Base-by-base conservation (phyloP, 2,113 vertebrate species). In the Microtus ochrogaster region DNA sequence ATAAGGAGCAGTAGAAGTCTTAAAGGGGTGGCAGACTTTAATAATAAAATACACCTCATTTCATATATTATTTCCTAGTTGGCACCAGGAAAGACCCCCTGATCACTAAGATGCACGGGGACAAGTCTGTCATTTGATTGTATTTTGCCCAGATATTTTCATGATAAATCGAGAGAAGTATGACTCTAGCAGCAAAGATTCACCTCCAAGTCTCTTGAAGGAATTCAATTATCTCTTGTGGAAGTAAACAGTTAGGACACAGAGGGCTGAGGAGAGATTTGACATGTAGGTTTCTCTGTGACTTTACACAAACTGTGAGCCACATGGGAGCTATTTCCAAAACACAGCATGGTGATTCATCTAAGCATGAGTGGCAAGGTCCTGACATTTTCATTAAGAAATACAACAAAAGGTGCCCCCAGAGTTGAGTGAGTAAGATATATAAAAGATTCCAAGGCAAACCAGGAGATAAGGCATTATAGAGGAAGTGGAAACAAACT, bases 391-490 rank as follows among this genome's bases (percentile, higher is more conserved):
- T 91, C n/a, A 39, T 61, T 79, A 89, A 52, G 19, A 58, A 84
- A 78, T 49, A 21, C 5, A 73, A 36, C 1, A 13, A 14, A 63
- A 26, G 19, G 0, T 41, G 66, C 74, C 63, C 88, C 90, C 68
- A 79, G 39, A 91, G 61, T 39, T 52, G 68, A 93, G 14, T 61
- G 11, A 74, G 44, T 58, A 73, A 41, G 47, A 72, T 49, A 41
- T 70, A 70, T 44, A 79, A 63, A 87, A 92, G 16, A 94, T 63
- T 58, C 24, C 33, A 89, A 87, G 61, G 58, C 24, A 93, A 96
- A 70, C 87, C 24, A 77, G 72, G 41, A 65, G 55, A 52, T 92
- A 95, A 97, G 94, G 94, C 91, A 92, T 85, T 7, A 7, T 63
- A 85, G 41, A 17, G 70, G 93, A 66, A 89, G 63, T 79, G 41